Evolutionary conservation across 2,888 invertebrate genomes (phyloP).

Genomic region (Rhorus exstirpatorius): DNA sequence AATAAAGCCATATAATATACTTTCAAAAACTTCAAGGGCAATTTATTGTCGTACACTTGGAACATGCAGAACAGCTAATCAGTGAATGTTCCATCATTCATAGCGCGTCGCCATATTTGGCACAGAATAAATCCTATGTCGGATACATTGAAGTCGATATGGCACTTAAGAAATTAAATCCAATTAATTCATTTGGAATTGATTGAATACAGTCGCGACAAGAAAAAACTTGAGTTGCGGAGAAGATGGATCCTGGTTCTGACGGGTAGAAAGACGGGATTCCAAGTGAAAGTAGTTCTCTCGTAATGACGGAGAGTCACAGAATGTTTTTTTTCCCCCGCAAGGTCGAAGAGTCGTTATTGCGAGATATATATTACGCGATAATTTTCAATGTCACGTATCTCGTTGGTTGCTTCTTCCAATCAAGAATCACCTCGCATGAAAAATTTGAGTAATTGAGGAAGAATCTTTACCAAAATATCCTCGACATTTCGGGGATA

Average conservation of each 20-base stretch:
- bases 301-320: conserved; percentile 36
- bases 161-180: conserved; percentile 32
- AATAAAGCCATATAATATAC: no score
- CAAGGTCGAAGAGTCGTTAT: conserved; percentile 44
- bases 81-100: no score
- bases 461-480: conserved; percentile 10
- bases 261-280: conserved; percentile 46
- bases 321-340: conserved; percentile 38
- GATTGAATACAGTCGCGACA: conserved; percentile 31
- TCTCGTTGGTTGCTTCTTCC: conserved; percentile 26
- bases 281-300: conserved; percentile 61
- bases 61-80: no score
- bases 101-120: no score
- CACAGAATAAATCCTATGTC: no score
- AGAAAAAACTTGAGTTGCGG: conserved; percentile 28
- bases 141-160: no score
- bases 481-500: not conserved
- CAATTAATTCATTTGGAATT: conserved; percentile 21
- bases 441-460: not conserved
- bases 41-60: no score
- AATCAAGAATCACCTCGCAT: conserved; percentile 3
- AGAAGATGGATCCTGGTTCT: conserved; percentile 11
- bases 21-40: no score
- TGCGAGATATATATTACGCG: conserved; percentile 49
- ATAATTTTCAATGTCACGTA: conserved; percentile 51